These are phyloP conservation scores for Xestia ashworthii DNA, from an alignment of 2,888 invertebrate species.

Conservation along the genomic window DNA sequence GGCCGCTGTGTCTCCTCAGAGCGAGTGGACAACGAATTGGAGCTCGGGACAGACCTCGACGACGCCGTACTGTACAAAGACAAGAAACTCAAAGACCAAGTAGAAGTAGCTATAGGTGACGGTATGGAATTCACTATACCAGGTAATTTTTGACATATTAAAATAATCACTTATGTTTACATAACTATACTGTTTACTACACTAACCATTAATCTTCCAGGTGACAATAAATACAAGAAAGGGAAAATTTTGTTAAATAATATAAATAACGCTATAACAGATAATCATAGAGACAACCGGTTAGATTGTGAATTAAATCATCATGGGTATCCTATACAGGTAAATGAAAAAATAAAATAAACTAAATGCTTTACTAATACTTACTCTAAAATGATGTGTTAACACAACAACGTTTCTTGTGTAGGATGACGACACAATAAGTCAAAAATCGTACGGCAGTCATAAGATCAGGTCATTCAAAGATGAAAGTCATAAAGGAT, in stretches of 20 bases:
- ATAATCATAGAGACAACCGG: constrained; percentile 94
- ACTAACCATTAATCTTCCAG: constrained; percentile 81
- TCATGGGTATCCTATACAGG: constrained; percentile 92
- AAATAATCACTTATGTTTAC: constrained; percentile 5
- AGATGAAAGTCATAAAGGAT: constrained; percentile 97
- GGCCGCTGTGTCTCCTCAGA: constrained; percentile 93
- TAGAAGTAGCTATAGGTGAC: constrained; percentile 97
- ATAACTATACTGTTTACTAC: constrained; percentile 9
- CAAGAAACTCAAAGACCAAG: constrained; percentile 96
- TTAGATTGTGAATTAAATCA: constrained; percentile 94
- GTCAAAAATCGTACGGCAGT: constrained; percentile 98
- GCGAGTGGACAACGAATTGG: constrained; percentile 92
- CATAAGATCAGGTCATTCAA: constrained; percentile 97
- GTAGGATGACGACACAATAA: constrained; percentile 94
- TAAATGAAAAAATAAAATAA: constrained; percentile 59
- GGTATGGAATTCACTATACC: constrained; percentile 98
- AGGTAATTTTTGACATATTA: constrained; percentile 87
- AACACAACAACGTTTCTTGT: not conserved
- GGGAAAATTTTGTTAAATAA: constrained; percentile 95
- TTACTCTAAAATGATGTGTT: not conserved
- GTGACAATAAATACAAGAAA: constrained; percentile 96
- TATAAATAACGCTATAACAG: constrained; percentile 94
- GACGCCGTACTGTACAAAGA: constrained; percentile 96
- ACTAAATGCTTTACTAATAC: not conserved
- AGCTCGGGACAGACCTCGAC: constrained; percentile 92